Evolutionary conservation across 1,140 invertebrate species (phyloP).

Genomic region (Palaemon carinicauda): DNA sequence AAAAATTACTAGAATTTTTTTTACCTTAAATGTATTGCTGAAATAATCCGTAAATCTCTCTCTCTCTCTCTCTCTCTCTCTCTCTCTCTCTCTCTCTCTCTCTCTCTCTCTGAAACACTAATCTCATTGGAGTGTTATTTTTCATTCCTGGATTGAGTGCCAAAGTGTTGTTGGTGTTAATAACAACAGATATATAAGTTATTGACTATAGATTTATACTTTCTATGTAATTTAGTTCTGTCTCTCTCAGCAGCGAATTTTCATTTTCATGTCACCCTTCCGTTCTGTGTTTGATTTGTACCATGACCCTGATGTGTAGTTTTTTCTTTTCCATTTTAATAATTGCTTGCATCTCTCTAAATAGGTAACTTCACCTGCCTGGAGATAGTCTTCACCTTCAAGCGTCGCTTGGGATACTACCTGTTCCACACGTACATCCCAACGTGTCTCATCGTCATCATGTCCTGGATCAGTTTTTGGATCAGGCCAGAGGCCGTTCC

Average conservation of each 20-base stretch:
- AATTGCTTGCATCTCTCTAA: neutral
- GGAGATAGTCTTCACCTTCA: slow-evolving; percentile 63
- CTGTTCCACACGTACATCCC: slow-evolving; percentile 65
- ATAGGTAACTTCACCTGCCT: slow-evolving; percentile 65
- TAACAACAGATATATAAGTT: too few species aligned
- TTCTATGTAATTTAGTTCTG: too few species aligned
- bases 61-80: slow-evolving; percentile 1
- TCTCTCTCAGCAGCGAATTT: neutral
- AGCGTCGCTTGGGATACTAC: slow-evolving; percentile 63
- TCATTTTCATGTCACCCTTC: neutral
- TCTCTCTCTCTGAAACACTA: neutral
- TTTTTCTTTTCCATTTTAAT: neutral
- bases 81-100: neutral
- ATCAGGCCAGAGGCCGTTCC: slow-evolving; percentile 64
- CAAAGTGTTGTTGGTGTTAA: too few species aligned
- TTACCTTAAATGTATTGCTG: neutral
- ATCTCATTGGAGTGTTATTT: neutral
- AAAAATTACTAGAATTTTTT: neutral
- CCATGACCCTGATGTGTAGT: too few species aligned
- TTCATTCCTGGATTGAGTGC: neutral
- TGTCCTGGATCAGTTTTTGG: slow-evolving; percentile 65
- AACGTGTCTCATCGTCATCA: slow-evolving; percentile 65
- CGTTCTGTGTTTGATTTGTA: too few species aligned
- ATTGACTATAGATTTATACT: too few species aligned
- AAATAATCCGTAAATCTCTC: neutral